Evolutionary conservation across 2,888 invertebrate genomes (phyloP).

Genomic region (Leptinotarsa rubiginosa): DNA sequence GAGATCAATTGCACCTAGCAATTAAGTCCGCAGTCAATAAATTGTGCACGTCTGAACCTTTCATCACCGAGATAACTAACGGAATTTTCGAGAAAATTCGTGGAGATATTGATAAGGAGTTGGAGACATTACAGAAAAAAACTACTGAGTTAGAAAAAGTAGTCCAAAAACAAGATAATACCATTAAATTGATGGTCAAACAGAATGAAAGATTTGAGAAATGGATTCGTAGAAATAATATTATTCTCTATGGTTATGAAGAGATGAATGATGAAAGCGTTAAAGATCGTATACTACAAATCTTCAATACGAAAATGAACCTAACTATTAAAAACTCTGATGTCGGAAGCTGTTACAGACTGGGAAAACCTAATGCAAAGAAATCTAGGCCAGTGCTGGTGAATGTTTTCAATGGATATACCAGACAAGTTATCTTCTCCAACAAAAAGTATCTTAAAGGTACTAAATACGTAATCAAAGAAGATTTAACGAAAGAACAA

Average conservation of each 20-base stretch:
- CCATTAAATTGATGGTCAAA: conserved; percentile 12
- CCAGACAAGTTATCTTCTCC: no score
- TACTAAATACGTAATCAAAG: no score
- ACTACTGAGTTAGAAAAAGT: no score
- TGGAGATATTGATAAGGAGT: conserved; percentile 16
- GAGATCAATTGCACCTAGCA: conserved; percentile 23
- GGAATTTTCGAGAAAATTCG: conserved; percentile 13
- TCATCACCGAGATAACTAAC: conserved; percentile 21
- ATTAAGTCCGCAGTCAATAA: conserved; percentile 21
- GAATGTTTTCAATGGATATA: conserved; percentile 7
- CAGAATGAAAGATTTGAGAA: conserved; percentile 14
- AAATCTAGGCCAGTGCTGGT: conserved; percentile 18
- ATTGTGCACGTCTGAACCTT: conserved; percentile 16
- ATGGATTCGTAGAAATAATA: conserved; percentile 22
- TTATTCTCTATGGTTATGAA: conserved; percentile 10
- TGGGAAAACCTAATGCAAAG: conserved; percentile 17
- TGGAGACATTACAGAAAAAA: conserved; percentile 7
- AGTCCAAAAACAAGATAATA: conserved; percentile 1
- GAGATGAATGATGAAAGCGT: conserved; percentile 19
- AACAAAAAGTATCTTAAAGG: no score
- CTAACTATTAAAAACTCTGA: conserved; percentile 4
- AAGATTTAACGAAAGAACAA: no score
- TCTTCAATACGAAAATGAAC: conserved; percentile 12
- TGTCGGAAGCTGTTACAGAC: conserved; percentile 23
- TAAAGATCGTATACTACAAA: conserved; percentile 18